Conservation (phyloP, 1,140 invertebrate genomes). For the Glossosoma conforme region DNA sequence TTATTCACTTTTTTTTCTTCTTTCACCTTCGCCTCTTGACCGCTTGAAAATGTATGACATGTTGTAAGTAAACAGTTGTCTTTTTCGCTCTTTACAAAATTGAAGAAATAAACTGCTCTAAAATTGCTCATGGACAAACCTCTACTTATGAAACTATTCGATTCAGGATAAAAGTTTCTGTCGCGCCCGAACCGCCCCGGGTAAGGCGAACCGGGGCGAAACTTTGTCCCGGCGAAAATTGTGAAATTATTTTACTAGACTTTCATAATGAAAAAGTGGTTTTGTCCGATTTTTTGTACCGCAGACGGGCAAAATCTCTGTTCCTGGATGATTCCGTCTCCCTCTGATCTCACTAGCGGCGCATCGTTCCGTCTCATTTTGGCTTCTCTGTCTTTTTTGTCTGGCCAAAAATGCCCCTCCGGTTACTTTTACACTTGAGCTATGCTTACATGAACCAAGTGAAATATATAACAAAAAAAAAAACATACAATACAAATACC, state of each 20-base stretch:
- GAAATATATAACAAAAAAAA: too few species aligned
- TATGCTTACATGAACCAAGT: too few species aligned
- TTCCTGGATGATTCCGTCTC: not conserved
- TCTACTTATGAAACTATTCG: too few species aligned
- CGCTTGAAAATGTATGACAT: too few species aligned
- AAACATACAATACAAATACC: too few species aligned
- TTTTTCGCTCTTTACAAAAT: not conserved
- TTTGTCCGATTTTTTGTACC: conserved; percentile 1
- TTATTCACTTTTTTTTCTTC: too few species aligned
- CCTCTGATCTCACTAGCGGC: not conserved
- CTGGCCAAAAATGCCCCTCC: too few species aligned
- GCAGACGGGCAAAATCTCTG: not conserved
- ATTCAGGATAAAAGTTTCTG: too few species aligned
- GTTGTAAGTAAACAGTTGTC: not conserved
- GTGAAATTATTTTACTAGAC: conserved; percentile 16
- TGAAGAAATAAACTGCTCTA: not conserved
- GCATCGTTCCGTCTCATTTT: conserved; percentile 1
- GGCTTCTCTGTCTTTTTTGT: not conserved
- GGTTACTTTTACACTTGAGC: too few species aligned
- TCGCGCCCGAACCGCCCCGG: too few species aligned
- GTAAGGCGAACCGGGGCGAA: not conserved
- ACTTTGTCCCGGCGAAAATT: conserved; percentile 3
- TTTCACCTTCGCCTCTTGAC: too few species aligned
- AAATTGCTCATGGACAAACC: too few species aligned
- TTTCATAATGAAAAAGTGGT: conserved; percentile 11